Evolutionary conservation across 1,140 invertebrate genomes (phyloP).

Genomic region (Centruroides sculpturatus): DNA sequence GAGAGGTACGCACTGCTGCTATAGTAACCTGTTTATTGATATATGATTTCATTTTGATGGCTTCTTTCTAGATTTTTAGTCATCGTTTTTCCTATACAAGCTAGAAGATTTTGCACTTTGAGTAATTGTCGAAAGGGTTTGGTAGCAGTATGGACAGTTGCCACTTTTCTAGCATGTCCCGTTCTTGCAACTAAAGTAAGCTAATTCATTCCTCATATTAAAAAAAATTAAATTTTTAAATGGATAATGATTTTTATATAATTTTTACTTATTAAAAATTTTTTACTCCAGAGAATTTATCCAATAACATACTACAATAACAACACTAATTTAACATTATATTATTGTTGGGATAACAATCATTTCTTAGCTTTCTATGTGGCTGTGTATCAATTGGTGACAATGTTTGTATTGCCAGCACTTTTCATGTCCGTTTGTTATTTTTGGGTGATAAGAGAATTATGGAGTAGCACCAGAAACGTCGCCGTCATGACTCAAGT

Average conservation of each 20-base stretch:
- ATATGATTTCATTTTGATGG: not conserved
- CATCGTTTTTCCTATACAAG: conserved; percentile 35
- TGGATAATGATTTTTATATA: too few relatives aligned
- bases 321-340: conserved; percentile 22
- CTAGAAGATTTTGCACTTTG: conserved; percentile 31
- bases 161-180: conserved; percentile 27
- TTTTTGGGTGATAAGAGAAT: conserved; percentile 28
- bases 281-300: conserved; percentile 24
- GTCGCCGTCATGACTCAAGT: conserved; percentile 13
- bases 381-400: conserved; percentile 28
- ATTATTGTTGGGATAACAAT: conserved; percentile 25
- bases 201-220: not conserved
- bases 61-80: conserved; percentile 31
- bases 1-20: conserved; percentile 25
- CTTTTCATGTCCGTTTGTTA: conserved; percentile 31
- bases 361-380: conserved; percentile 21
- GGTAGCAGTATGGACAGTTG: conserved; percentile 28
- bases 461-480: conserved; percentile 29
- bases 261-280: not conserved
- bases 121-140: conserved; percentile 32
- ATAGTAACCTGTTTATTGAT: not conserved
- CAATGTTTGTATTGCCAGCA: conserved; percentile 30
- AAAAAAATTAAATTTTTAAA: too few relatives aligned
- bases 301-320: conserved; percentile 27
- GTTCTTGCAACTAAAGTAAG: conserved; percentile 29